Evolutionary conservation across 2,888 invertebrate genomes (phyloP).

Genomic region (Folsomia candida): DNA sequence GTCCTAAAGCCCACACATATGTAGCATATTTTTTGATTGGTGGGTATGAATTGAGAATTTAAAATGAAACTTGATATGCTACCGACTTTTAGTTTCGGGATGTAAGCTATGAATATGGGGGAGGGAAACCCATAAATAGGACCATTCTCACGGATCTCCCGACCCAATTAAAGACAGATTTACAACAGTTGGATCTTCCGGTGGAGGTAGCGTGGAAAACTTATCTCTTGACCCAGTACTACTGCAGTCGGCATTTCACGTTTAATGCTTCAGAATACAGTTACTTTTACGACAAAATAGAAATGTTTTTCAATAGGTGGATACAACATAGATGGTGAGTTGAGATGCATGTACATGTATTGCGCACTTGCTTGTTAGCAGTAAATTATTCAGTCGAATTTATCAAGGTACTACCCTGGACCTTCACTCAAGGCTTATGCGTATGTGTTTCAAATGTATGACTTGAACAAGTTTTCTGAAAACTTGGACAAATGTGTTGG

Average conservation of each 20-base stretch:
- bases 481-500: conserved; percentile 38
- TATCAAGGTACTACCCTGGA: conserved; percentile 37
- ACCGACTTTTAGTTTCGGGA: background rate
- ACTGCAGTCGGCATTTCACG: conserved; percentile 37
- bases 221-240: conserved; percentile 41
- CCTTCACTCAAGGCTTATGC: conserved; percentile 27
- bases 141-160: conserved; percentile 29
- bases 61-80: background rate
- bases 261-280: conserved; percentile 24
- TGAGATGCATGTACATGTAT: too few relatives aligned
- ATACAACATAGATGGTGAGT: conserved; percentile 39
- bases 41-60: too few relatives aligned
- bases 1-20: background rate
- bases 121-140: background rate
- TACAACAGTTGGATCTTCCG: conserved; percentile 30
- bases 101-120: background rate
- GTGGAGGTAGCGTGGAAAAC: conserved; percentile 43
- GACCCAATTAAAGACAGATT: conserved; percentile 25
- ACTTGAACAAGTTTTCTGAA: conserved; percentile 29
- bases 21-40: background rate
- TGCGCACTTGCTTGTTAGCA: background rate
- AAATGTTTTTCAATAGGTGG: conserved; percentile 41
- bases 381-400: too few relatives aligned
- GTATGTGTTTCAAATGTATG: conserved; percentile 38
- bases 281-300: conserved; percentile 36